A percentile compares a stretch with the other conserved stretches of the same genome.
phyloP scores from a whole-genome alignment of 2,797 vertebrate genomes.

The Oryzias dopingdopingensis region DNA sequence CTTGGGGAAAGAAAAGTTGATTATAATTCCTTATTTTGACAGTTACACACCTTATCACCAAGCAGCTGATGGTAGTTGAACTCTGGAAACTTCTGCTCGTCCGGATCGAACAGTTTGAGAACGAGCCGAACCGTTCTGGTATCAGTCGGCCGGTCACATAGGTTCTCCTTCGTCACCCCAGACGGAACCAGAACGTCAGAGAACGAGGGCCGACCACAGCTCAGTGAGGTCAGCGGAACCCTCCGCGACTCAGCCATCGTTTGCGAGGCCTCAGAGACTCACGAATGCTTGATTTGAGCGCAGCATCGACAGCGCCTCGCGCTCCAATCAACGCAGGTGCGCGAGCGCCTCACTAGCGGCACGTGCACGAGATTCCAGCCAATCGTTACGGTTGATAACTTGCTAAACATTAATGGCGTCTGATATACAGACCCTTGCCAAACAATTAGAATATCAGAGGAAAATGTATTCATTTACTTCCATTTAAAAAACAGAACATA shows the following conservation, averaged over 20 bases:
- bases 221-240: conserved; percentile 80
- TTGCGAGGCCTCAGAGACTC: rapidly evolving
- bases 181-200: conserved; percentile 36
- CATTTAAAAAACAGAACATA: no score
- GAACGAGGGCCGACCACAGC: conserved; percentile 48
- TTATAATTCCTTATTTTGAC: background rate
- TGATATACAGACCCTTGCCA: no score
- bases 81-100: conserved; percentile 85
- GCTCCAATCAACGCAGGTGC: no score
- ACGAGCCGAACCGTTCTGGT: conserved; percentile 74
- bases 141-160: conserved; percentile 1
- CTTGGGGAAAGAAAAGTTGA: no score
- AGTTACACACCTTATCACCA: conserved; percentile 59
- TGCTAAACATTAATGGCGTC: no score
- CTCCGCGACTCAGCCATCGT: conserved; percentile 85
- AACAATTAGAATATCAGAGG: no score
- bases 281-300: background rate
- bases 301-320: no score
- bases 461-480: no score
- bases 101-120: conserved; percentile 83
- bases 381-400: no score
- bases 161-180: background rate
- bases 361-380: no score
- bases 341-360: no score
- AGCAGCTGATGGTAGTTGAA: conserved; percentile 88